Conservation (phyloP, 2,888 invertebrate species). For the Cyclophora punctaria region DNA sequence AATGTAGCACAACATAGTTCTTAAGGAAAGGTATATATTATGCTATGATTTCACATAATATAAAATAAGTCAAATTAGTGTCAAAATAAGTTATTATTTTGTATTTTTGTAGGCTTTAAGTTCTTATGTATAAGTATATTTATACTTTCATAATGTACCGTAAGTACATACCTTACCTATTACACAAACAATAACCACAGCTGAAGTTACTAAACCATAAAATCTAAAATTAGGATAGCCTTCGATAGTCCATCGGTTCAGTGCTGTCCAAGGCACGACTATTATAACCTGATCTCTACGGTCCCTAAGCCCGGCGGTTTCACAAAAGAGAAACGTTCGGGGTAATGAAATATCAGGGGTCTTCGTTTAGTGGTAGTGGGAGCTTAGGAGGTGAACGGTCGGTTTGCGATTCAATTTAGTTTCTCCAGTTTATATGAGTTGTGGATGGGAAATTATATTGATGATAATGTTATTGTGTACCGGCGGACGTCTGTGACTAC, state of each 20-base stretch:
- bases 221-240: conserved; percentile 15
- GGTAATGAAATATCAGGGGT: conserved; percentile 34
- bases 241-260: conserved; percentile 14
- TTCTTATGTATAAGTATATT: no score
- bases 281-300: conserved; percentile 18
- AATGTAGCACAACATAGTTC: no score
- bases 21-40: no score
- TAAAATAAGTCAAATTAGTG: no score
- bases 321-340: conserved; percentile 18
- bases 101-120: no score
- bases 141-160: no score
- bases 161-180: no score
- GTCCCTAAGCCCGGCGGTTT: conserved; percentile 13
- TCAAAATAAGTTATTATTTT: no score
- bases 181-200: conserved; percentile 5
- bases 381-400: conserved; percentile 31
- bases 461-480: no score
- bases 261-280: conserved; percentile 24
- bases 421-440: conserved; percentile 37
- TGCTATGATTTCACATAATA: no score
- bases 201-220: conserved; percentile 15
- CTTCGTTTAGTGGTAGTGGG: conserved; percentile 22
- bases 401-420: conserved; percentile 43
- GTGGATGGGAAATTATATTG: not conserved
- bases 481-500: no score